Base-by-base conservation (phyloP, 2,113 vertebrate species). In the Octodon degus region DNA sequence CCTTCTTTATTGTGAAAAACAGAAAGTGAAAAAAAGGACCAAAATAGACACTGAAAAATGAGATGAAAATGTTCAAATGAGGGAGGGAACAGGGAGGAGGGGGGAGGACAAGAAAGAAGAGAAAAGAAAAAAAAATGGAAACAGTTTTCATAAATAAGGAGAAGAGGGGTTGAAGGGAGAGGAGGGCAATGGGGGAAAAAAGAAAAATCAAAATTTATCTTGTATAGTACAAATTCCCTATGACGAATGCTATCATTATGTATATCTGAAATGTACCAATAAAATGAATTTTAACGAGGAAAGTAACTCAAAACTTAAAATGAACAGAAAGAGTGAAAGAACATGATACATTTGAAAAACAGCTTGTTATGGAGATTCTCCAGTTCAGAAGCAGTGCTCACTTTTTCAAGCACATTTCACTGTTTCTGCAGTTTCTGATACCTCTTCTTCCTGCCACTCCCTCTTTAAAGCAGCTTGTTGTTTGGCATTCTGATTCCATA, bases 301-400 rank as follows among this genome's bases (percentile, higher is more conserved):
- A 25, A 13, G 34, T 82, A 94, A 95, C 32, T 16, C 10, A 10
- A 22, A 85, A 92, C 53, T 90, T 72, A 92, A 89, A 96, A 74
- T 70, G 8, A 95, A 55, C 11, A 40, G n/a, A 72, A 90, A 60
- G 65, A 55, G 82, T 67, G 68, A 91, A 58, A 63, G 34, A 90
- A 37, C 81, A 65, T 67, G 34, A 53, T 37, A 79, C 60, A 25
- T 67, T 81, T 92, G 37, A 72, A 94, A 96, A 77, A 76, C 1
- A 85, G 53, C 7, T 47, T 55, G 17, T 17, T 1, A 0, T 93
- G 8, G 27, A 83, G n/a, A 58, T 84, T 7, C 47, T 82, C 70
- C 7, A 7, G 24, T 89, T 82, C 40, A 89, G 85, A 72, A 68
- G 25, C 84, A 89, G 16, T 32, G 7, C 12, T 83, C 13, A 58